Conservation (phyloP, 2,113 vertebrate genomes). For the Hippopotamus amphibius region DNA sequence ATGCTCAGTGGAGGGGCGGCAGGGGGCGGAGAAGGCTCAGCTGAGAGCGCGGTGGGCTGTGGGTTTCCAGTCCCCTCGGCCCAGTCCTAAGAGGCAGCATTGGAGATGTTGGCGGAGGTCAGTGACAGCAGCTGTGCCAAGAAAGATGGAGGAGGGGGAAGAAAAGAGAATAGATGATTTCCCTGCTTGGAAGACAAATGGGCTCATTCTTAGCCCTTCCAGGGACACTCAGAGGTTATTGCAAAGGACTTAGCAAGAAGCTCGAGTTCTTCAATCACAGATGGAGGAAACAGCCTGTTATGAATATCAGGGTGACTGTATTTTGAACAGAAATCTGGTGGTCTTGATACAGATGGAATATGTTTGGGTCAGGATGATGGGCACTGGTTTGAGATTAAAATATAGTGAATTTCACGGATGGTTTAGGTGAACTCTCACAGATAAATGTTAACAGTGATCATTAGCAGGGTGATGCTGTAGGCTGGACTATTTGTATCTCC, state of each 20-base stretch:
- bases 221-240: background rate
- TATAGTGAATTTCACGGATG: background rate
- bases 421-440: background rate
- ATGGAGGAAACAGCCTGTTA: background rate
- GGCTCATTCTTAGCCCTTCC: background rate
- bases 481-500: background rate
- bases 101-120: background rate
- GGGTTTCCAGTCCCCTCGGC: background rate
- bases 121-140: background rate
- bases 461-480: background rate
- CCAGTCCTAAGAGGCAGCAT: background rate
- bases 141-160: too few relatives aligned
- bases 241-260: background rate
- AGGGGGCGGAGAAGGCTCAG: fast-evolving
- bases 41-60: background rate
- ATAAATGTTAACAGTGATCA: background rate
- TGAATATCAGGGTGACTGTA: background rate
- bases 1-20: fast-evolving
- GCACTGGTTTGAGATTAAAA: background rate
- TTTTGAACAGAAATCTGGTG: background rate
- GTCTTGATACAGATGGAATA: background rate
- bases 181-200: background rate
- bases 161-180: background rate
- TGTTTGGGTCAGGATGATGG: background rate
- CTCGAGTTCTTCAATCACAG: background rate